Percentiles rank a stretch among this genome's conserved stretches.
Evolutionary conservation across 2,888 invertebrate genomes (phyloP).

Genomic region (Callimorpha dominula): DNA sequence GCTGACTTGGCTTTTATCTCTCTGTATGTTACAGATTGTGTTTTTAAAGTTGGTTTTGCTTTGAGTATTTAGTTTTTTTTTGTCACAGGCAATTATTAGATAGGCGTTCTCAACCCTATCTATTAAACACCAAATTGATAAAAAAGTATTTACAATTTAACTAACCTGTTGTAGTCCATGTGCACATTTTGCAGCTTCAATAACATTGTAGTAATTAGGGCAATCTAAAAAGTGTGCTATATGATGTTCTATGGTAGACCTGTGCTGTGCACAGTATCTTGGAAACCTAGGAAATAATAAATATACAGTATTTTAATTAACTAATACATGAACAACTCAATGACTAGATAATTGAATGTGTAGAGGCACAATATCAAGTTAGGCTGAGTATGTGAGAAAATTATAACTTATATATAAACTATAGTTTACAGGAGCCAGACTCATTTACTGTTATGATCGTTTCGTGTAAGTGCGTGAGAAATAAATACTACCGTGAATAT

Average conservation of each 20-base stretch:
- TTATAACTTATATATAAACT: too few relatives aligned
- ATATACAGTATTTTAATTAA: background rate
- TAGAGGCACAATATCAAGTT: too few relatives aligned
- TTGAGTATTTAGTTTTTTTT: background rate
- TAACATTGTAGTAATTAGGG: conserved; percentile 67
- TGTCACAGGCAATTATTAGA: background rate
- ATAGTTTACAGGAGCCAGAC: too few relatives aligned
- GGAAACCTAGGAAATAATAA: conserved; percentile 62
- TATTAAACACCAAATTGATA: too few relatives aligned
- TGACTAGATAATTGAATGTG: background rate
- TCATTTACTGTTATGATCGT: too few relatives aligned
- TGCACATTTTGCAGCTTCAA: conserved; percentile 78
- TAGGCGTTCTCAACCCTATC: background rate
- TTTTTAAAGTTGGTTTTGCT: too few relatives aligned
- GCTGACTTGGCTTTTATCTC: too few relatives aligned
- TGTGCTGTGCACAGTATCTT: conserved; percentile 74
- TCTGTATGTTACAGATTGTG: too few relatives aligned
- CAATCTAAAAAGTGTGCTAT: conserved; percentile 66
- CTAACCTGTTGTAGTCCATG: conserved; percentile 78
- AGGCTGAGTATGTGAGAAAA: too few relatives aligned
- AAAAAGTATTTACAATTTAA: background rate
- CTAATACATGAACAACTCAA: background rate
- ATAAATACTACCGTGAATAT: too few relatives aligned
- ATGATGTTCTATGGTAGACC: conserved; percentile 68
- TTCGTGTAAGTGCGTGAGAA: too few relatives aligned